Conservation (phyloP, 2,888 invertebrate genomes). For the Cerastis rubricosa region DNA sequence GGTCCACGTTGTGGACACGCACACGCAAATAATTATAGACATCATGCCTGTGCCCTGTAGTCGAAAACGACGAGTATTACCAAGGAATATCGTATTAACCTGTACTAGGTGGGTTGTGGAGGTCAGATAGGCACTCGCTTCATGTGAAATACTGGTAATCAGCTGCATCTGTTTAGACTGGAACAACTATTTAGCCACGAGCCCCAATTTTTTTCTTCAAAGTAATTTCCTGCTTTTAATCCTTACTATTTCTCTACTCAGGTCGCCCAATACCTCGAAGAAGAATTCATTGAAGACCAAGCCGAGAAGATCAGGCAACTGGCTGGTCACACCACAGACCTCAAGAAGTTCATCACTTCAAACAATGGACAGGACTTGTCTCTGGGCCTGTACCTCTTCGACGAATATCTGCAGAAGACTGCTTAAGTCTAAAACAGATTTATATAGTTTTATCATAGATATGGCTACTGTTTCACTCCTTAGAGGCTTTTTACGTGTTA, state of each 20-base stretch:
- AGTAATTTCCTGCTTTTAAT: not conserved
- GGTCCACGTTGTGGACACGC: no score
- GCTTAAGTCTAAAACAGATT: slow-evolving; percentile 69
- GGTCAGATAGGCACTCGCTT: no score
- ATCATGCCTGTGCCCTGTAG: no score
- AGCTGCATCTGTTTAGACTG: no score
- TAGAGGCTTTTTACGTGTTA: slow-evolving; percentile 3
- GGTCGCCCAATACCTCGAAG: slow-evolving; percentile 94
- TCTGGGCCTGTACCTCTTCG: slow-evolving; percentile 93
- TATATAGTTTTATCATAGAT: slow-evolving; percentile 32
- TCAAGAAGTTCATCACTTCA: slow-evolving; percentile 92
- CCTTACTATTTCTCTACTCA: slow-evolving; percentile 77
- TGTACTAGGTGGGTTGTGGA: no score
- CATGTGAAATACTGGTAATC: no score
- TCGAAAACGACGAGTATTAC: no score
- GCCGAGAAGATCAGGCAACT: slow-evolving; percentile 92
- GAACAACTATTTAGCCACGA: no score
- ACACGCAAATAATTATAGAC: no score
- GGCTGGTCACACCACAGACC: slow-evolving; percentile 94
- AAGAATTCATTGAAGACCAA: slow-evolving; percentile 94
- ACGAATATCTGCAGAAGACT: slow-evolving; percentile 91
- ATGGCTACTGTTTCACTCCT: slow-evolving; percentile 38
- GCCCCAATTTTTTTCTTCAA: no score
- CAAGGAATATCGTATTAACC: no score
- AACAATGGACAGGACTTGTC: slow-evolving; percentile 90